Evolutionary conservation across 2,888 invertebrate species (phyloP), one percentile per base, ranked within the genome.

Genomic region (Eudiplozoon nipponicum): DNA sequence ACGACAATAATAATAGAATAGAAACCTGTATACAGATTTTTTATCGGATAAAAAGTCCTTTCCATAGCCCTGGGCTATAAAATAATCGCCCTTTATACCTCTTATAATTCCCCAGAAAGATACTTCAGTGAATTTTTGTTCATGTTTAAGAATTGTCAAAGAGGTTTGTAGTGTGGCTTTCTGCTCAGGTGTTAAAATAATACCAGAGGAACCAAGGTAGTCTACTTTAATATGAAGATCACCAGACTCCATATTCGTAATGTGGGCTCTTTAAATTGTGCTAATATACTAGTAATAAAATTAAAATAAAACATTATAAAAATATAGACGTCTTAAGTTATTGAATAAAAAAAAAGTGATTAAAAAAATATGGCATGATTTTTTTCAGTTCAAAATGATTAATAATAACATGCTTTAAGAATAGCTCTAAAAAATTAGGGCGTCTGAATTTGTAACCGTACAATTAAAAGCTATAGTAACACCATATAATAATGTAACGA

Each of bases 21-120:
- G 7, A 48, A 53, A 66, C 66, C 66, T 72, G 59, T 77, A 80
- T 54, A 71, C 74, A 54, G 68, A 76, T 46, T 68, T 69, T 50
- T 68, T 67, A 41, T 70, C 70, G 17, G n/a, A n/a, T n/a, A 77
- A 54, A 38, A 70, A 72, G 54, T 80, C 74, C 45, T 65, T 67
- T 17, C 63, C 61, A 47, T 70, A 69, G 11, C 80, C 78, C 50
- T 69, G 74, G 2, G 74, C 72, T 44, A 80, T 67, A 52, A 70
- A 74, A 54, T 80, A 80, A 56, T 77, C 76, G 15, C 65, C 65
- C 46, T 69, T 68, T 1, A 67, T 60, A 1, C 74, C 77, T 47
- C 68, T 66, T 38, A 80, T 69, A 52, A 70, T 69, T 0, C 78
- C 80, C 75, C 77, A 77, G 51, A 77, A 74, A 52, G 70, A 76